Evolutionary conservation across 2,888 invertebrate species (phyloP).

Genomic region (Muscina levida): DNA sequence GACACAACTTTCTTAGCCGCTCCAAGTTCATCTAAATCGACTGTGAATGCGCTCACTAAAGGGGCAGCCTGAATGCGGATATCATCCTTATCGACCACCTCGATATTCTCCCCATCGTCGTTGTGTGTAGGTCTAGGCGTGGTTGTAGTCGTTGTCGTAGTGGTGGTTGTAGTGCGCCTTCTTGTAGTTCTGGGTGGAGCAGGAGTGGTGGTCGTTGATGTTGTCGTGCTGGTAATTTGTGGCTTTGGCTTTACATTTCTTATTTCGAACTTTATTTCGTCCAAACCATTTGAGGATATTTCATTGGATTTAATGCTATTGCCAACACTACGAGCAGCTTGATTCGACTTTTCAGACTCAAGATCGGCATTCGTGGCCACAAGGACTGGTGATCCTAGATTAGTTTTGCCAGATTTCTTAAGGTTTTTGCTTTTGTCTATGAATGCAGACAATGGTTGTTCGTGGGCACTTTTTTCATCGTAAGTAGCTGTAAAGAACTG

Average conservation of each 20-base stretch:
- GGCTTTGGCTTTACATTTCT: slow-evolving; percentile 76
- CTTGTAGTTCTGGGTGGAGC: slow-evolving; percentile 81
- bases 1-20: slow-evolving; percentile 90
- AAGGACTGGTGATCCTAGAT: slow-evolving; percentile 63
- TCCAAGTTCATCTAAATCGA: slow-evolving; percentile 90
- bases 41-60: slow-evolving; percentile 90
- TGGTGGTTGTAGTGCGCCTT: slow-evolving; percentile 80
- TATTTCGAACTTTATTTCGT: slow-evolving; percentile 77
- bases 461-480: slow-evolving; percentile 75
- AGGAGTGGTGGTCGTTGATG: slow-evolving; percentile 75
- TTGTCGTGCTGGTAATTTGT: slow-evolving; percentile 69
- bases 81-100: slow-evolving; percentile 85
- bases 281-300: slow-evolving; percentile 73
- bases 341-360: slow-evolving; percentile 69
- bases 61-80: slow-evolving; percentile 92
- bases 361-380: slow-evolving; percentile 44
- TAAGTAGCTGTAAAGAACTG: slow-evolving; percentile 82
- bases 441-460: slow-evolving; percentile 75
- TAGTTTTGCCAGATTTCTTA: slow-evolving; percentile 70
- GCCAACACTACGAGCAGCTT: slow-evolving; percentile 78
- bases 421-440: slow-evolving; percentile 74
- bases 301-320: slow-evolving; percentile 74
- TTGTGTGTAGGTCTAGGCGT: slow-evolving; percentile 86
- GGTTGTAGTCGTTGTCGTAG: slow-evolving; percentile 82
- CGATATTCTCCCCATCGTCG: slow-evolving; percentile 85